A percentile compares a stretch with the other conserved stretches of the same genome.
Conservation (phyloP, 2,797 vertebrate species). For the Peromyscus melanophrys region DNA sequence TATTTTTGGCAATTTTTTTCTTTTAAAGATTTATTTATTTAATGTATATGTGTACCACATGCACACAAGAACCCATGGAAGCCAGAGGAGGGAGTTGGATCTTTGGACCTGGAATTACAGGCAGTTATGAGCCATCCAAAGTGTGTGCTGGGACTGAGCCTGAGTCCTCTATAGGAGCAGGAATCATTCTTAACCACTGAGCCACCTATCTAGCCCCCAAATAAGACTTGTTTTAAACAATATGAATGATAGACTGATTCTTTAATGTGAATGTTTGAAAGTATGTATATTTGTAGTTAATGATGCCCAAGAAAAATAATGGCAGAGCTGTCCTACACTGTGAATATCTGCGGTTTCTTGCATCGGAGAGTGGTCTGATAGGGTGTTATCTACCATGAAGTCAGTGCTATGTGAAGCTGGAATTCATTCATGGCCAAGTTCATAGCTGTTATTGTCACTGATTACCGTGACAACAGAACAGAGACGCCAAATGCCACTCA, state of each 20-base stretch:
- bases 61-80: neutral
- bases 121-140: neutral
- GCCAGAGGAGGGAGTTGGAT: neutral
- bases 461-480: neutral
- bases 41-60: neutral
- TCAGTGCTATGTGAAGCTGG: neutral
- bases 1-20: neutral
- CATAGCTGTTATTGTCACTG: neutral
- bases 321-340: neutral
- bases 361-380: neutral
- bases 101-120: neutral
- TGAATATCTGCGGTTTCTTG: neutral
- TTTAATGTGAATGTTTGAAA: slow-evolving; percentile 38
- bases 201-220: neutral
- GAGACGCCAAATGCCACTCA: neutral
- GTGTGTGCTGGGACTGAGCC: neutral
- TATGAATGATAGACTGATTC: slow-evolving; percentile 30
- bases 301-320: slow-evolving; percentile 43
- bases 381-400: slow-evolving; percentile 23
- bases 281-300: slow-evolving; percentile 38
- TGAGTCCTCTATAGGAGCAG: neutral
- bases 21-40: neutral
- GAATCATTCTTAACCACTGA: neutral
- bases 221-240: slow-evolving; percentile 44
- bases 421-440: neutral